Evolutionary conservation across 2,888 invertebrate species (phyloP).

Genomic region (Orchesella flavescens): DNA sequence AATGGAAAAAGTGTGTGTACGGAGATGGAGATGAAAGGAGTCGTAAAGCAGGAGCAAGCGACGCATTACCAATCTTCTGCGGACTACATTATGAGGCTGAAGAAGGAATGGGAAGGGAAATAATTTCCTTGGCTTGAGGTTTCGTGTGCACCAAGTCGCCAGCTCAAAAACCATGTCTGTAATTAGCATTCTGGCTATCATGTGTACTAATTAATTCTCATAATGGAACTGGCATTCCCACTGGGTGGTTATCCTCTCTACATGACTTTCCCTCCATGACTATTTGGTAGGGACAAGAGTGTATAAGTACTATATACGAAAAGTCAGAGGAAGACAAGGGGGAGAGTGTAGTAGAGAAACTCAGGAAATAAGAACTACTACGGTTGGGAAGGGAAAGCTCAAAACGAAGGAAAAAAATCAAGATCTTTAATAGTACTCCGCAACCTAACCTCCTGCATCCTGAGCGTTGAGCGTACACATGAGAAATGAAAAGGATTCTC

Average conservation of each 20-base stretch:
- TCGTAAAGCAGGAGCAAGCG: conserved; percentile 41
- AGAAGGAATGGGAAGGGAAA: conserved; percentile 18
- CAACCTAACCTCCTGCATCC: too few relatives aligned
- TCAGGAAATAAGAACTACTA: too few relatives aligned
- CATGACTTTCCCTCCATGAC: background rate
- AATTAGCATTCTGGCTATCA: conserved; percentile 60
- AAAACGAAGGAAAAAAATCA: conserved; percentile 2
- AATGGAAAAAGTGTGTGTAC: conserved; percentile 17
- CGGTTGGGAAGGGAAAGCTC: background rate
- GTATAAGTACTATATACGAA: background rate
- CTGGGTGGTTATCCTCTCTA: conserved; percentile 50
- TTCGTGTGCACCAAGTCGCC: conserved; percentile 41
- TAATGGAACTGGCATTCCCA: conserved; percentile 50
- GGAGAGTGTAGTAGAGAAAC: too few relatives aligned
- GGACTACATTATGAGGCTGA: background rate
- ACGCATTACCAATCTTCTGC: background rate
- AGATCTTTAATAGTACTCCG: conserved; percentile 12
- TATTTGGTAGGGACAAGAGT: background rate
- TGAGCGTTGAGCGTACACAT: too few relatives aligned
- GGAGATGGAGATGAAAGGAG: conserved; percentile 24
- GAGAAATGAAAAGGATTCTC: too few relatives aligned
- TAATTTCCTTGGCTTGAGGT: conserved; percentile 52
- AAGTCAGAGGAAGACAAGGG: conserved; percentile 6
- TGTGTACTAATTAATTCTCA: conserved; percentile 61
- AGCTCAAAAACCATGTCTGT: conserved; percentile 44